phyloP scores from a whole-genome alignment of 2,888 invertebrate genomes.

The Sarcophaga rosellei region DNA sequence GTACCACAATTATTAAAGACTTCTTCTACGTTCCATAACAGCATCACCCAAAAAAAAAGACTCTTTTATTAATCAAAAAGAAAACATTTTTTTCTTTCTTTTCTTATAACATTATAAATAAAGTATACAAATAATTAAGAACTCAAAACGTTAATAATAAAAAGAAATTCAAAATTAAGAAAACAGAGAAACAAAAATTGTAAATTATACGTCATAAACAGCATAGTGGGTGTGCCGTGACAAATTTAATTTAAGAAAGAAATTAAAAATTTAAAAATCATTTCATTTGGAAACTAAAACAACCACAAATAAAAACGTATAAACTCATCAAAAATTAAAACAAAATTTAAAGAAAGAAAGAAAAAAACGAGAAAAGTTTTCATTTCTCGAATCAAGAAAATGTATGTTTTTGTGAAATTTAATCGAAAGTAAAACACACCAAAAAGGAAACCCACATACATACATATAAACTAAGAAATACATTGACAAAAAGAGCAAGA shows the following conservation, averaged over 20 bases:
- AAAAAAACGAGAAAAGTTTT: neutral
- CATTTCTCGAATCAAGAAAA: neutral
- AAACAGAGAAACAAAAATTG: neutral
- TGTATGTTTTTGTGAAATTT: neutral
- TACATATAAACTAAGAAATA: slow-evolving; percentile 54
- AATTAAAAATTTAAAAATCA: neutral
- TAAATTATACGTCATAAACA: slow-evolving; percentile 42
- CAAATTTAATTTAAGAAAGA: neutral
- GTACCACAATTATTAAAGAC: too few species aligned
- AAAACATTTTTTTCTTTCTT: neutral
- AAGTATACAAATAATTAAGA: neutral
- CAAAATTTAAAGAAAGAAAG: neutral
- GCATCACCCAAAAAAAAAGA: too few species aligned
- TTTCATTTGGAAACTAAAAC: neutral
- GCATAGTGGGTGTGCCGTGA: slow-evolving; percentile 59
- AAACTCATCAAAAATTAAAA: neutral
- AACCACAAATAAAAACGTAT: neutral
- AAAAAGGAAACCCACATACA: slow-evolving; percentile 38
- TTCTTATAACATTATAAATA: neutral
- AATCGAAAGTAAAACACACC: slow-evolving; percentile 65
- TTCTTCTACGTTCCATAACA: too few species aligned
- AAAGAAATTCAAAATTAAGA: slow-evolving; percentile 1
- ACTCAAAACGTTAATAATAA: neutral
- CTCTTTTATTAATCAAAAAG: neutral
- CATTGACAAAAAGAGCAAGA: slow-evolving; percentile 45